phyloP scores from a whole-genome alignment of 2,888 invertebrate genomes.

The Saturnia pavonia region DNA sequence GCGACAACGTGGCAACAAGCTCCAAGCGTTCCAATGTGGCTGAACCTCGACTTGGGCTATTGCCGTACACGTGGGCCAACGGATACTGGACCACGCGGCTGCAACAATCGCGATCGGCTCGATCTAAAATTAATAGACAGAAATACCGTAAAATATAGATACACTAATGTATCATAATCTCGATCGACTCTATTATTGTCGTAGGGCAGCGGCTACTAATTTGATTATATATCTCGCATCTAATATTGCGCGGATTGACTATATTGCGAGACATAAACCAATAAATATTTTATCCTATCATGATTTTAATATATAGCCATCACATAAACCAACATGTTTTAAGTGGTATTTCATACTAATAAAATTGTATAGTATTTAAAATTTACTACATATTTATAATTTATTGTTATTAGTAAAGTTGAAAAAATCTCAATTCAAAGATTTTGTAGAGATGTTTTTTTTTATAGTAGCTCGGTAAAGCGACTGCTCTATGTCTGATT shows the following conservation, averaged over 20 bases:
- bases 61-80: too few species aligned
- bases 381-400: too few species aligned
- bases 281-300: neutral
- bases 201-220: neutral
- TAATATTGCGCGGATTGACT: neutral
- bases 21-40: too few species aligned
- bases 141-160: conserved; percentile 39
- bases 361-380: too few species aligned
- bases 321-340: neutral
- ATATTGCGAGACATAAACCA: neutral
- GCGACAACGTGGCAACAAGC: too few species aligned
- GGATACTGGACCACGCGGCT: conserved; percentile 29
- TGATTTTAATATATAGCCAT: neutral
- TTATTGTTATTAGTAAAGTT: too few species aligned
- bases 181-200: neutral
- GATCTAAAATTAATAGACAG: conserved; percentile 51
- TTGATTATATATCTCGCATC: neutral
- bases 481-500: too few species aligned
- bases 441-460: neutral
- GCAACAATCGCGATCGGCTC: conserved; percentile 28
- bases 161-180: conserved; percentile 1
- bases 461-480: too few species aligned
- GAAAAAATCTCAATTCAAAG: neutral
- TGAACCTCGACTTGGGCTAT: too few species aligned
- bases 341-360: too few species aligned